Percentiles rank a stretch among this genome's conserved stretches.
Evolutionary conservation across 2,797 vertebrate species (phyloP).

Genomic region (Dipus sagitta): DNA sequence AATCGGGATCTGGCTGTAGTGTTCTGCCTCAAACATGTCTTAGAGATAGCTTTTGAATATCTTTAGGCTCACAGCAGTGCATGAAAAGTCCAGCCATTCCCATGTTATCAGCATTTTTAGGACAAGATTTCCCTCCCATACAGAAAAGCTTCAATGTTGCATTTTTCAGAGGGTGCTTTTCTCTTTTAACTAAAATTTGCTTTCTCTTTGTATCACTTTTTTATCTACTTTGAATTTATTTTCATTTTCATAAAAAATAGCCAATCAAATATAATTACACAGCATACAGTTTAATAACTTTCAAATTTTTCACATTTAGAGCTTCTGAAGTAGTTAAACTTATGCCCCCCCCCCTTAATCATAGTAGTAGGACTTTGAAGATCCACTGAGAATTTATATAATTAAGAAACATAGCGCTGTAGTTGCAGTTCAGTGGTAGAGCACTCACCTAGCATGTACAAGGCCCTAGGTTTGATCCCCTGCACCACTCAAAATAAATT

Average conservation of each 20-base stretch:
- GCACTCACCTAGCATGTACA: not conserved
- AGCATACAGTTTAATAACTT: not conserved
- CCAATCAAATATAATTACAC: not conserved
- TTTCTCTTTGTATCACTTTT: not conserved
- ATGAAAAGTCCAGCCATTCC: not conserved
- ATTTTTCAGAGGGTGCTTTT: not conserved
- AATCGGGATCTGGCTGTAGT: not conserved
- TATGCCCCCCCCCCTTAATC: not conserved
- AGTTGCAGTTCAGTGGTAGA: not conserved
- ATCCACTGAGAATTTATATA: not conserved
- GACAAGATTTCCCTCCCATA: not conserved
- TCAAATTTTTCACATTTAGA: conserved; percentile 22
- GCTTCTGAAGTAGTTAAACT: not conserved
- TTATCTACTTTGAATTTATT: not conserved
- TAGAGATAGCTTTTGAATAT: not conserved
- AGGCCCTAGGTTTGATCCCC: not conserved
- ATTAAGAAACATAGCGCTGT: not conserved
- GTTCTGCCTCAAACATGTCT: not conserved
- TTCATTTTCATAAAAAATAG: not conserved
- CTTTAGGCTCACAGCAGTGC: not conserved
- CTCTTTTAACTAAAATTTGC: not conserved
- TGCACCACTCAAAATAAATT: not conserved
- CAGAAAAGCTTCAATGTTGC: not conserved
- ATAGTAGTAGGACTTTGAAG: not conserved
- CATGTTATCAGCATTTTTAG: not conserved